Conservation (phyloP, 2,797 vertebrate genomes). For the Parauchenoglanis punctatus region DNA sequence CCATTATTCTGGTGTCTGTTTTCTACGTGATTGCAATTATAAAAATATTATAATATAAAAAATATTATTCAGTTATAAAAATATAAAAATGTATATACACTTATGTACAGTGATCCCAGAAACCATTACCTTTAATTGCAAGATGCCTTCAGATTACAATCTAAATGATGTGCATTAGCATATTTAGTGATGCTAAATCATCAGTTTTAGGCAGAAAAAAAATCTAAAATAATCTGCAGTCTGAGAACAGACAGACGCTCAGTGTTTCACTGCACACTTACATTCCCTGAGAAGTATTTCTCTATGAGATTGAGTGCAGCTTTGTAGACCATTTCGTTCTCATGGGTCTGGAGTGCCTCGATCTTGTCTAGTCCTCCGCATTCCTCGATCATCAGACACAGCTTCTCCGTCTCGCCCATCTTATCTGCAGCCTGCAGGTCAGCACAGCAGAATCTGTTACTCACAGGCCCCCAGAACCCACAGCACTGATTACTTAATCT, state of each 20-base stretch:
- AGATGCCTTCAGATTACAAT: not conserved
- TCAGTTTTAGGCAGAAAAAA: not conserved
- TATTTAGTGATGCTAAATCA: not conserved
- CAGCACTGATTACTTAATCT: not conserved
- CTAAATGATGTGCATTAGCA: not conserved
- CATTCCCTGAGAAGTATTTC: conserved; percentile 94
- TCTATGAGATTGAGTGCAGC: conserved; percentile 89
- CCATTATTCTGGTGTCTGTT: not conserved
- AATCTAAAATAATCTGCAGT: not conserved
- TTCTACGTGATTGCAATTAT: not conserved
- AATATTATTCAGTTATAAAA: not conserved
- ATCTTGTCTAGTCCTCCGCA: conserved; percentile 91
- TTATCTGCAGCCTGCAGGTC: conserved; percentile 87
- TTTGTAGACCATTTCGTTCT: conserved; percentile 91
- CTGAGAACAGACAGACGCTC: not conserved
- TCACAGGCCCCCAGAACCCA: too few species aligned
- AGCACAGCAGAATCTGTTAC: not conserved
- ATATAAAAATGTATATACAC: not conserved
- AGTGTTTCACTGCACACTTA: conserved; percentile 59
- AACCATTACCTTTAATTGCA: not conserved
- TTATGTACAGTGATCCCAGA: not conserved
- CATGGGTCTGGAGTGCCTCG: conserved; percentile 89
- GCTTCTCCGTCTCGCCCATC: conserved; percentile 89
- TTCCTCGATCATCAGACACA: conserved; percentile 93
- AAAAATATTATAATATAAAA: not conserved